Evolutionary conservation across 1,140 invertebrate species (phyloP).

Genomic region (Heliconius hermathena): DNA sequence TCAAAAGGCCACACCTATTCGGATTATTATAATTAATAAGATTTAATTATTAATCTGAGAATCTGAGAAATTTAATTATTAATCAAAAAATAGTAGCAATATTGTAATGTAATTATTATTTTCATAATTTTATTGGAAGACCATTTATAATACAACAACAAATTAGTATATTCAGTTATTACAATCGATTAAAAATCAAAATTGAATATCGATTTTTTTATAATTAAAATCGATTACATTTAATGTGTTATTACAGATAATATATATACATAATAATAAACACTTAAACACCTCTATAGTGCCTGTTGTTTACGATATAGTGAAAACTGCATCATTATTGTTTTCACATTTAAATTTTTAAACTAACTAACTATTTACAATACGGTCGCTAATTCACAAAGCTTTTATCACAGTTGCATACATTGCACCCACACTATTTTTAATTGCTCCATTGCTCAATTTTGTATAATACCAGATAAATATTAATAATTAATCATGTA

Average conservation of each 20-base stretch:
- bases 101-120: conserved; percentile 11
- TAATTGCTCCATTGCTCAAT: conserved; percentile 26
- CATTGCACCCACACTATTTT: conserved; percentile 51
- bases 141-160: conserved; percentile 11
- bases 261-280: neutral
- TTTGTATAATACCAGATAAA: conserved; percentile 4
- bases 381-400: conserved; percentile 62
- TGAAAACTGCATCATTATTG: neutral
- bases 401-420: conserved; percentile 71
- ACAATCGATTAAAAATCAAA: neutral
- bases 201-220: neutral
- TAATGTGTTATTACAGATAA: neutral
- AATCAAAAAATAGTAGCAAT: conserved; percentile 19
- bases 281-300: neutral
- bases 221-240: neutral
- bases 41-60: conserved; percentile 10
- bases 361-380: conserved; percentile 27
- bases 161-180: neutral
- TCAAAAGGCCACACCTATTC: conserved; percentile 12
- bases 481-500: neutral
- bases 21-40: neutral
- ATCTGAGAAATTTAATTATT: conserved; percentile 1
- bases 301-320: conserved; percentile 18
- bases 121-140: conserved; percentile 26
- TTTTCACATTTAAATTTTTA: neutral